Conservation (phyloP, 2,797 vertebrate species). For the Gouania willdenowi region DNA sequence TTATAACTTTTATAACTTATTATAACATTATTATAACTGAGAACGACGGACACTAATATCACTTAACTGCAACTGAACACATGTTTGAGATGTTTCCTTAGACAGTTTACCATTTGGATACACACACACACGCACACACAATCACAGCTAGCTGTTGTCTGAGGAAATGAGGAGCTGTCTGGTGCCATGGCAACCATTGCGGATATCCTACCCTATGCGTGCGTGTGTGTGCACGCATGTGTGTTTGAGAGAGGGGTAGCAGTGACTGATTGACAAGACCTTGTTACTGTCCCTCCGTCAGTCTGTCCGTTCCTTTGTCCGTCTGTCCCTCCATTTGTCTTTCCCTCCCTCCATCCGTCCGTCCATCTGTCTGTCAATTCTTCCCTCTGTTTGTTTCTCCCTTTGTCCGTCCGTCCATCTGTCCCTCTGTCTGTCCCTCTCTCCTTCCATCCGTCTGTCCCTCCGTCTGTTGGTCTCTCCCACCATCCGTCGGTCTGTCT, state of each 20-base stretch:
- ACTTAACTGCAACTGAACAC: constrained; percentile 26
- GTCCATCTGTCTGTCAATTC: constrained; percentile 5
- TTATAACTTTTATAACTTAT: too few species aligned
- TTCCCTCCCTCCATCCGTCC: too few species aligned
- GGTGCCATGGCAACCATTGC: constrained; percentile 92
- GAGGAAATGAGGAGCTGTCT: constrained; percentile 87
- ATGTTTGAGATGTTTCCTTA: constrained; percentile 12
- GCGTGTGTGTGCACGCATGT: constrained; percentile 59
- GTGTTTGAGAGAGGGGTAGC: constrained; percentile 56
- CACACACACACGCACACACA: constrained; percentile 33
- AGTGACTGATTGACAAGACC: constrained; percentile 62
- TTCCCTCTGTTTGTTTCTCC: constrained; percentile 1
- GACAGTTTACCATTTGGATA: constrained; percentile 28
- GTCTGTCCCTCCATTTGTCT: constrained; percentile 9
- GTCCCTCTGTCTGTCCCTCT: too few species aligned
- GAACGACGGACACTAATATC: constrained; percentile 31
- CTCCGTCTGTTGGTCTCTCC: background rate
- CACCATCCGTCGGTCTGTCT: background rate
- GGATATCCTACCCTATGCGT: constrained; percentile 84
- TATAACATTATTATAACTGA: too few species aligned
- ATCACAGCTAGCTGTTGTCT: constrained; percentile 81
- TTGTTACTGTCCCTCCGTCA: constrained; percentile 49
- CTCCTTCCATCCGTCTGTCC: background rate
- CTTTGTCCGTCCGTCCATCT: constrained; percentile 8
- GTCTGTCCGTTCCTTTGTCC: constrained; percentile 8